Base-by-base conservation (phyloP, 2,888 invertebrate genomes). In the Chloroclystis v-ata region DNA sequence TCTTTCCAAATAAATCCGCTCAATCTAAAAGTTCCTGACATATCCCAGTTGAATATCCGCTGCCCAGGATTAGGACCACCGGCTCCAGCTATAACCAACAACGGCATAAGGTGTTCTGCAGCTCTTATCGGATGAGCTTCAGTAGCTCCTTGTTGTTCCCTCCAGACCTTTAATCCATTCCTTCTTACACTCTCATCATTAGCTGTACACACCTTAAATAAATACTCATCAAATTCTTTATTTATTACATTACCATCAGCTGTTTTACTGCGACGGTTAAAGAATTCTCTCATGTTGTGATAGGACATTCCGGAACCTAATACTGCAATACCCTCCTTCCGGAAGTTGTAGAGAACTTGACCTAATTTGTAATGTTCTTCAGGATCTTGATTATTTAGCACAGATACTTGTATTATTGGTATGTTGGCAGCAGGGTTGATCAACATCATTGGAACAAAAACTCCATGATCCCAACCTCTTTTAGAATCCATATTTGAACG, bases 381-480 rank as follows among this genome's bases (percentile, higher is more conserved):
- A 0, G 85, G 62, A 44, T 83, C 75, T 54, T 87, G 86, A 43
- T 66, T 83, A 1, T 60, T 60, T 0, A 87, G 47, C 0, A 86
- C 85, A 4, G 87, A 87, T 0, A 87, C 45, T 52, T 87, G 87
- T 8, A 86, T 61, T 43, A 87, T 87, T 1, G 87, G 86, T 37
- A 87, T 71, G 55, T 82, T 70, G 0, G 87, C 87, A 4, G 69
- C 53, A 4, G 86, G 85, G 33, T 83, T 82, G 1, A 87, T 85
- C 0, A 87, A 59, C 72, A 86, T 78, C 87, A 87, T 87, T 0
- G 87, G 87, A 13, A 87, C 86, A 50, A 87, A 87, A 9, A 87
- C 87, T 59, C 87, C 87, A 60, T 87, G 86, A 59, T 87, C 86
- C 87, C 87, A 87, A 58, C 87, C 86, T 68, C 86, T 67, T 59